These are phyloP conservation scores for Cyprinodon brontotheroides DNA, from an alignment of 2,113 vertebrate genomes.

Conservation along the genomic window DNA sequence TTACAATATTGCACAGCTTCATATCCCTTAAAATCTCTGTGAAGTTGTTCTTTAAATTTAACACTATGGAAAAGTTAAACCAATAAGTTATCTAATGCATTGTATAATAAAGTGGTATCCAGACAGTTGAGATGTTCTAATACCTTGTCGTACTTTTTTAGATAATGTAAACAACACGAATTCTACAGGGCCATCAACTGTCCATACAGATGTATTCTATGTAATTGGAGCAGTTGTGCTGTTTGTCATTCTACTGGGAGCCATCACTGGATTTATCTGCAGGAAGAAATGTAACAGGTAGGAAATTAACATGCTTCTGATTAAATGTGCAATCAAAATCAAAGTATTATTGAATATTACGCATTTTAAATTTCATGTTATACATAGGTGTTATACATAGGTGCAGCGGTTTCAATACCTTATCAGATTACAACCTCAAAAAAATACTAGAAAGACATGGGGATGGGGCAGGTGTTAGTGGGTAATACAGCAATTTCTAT, in stretches of 20 bases:
- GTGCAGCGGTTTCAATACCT: not conserved
- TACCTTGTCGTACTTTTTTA: not conserved
- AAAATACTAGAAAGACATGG: not conserved
- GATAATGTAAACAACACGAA: not conserved
- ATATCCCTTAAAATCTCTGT: not conserved
- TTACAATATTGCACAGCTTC: not conserved
- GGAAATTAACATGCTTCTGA: not conserved
- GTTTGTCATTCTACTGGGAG: not conserved
- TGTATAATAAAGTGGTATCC: not conserved
- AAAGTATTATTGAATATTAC: not conserved
- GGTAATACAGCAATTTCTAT: too few species aligned
- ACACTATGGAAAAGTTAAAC: not conserved
- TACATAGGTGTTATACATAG: too few species aligned
- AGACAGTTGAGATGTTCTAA: not conserved
- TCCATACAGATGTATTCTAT: accelerated
- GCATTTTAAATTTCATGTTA: not conserved
- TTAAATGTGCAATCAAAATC: not conserved
- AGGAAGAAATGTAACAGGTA: not conserved
- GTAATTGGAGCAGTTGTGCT: not conserved
- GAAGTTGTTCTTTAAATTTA: not conserved
- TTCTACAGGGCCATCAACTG: not conserved
- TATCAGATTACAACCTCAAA: not conserved
- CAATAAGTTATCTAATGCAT: not conserved
- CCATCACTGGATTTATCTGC: not conserved
- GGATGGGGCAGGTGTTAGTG: too few species aligned